Evolutionary conservation across 2,888 invertebrate genomes (phyloP).

Genomic region (Parascotia fuliginaria): DNA sequence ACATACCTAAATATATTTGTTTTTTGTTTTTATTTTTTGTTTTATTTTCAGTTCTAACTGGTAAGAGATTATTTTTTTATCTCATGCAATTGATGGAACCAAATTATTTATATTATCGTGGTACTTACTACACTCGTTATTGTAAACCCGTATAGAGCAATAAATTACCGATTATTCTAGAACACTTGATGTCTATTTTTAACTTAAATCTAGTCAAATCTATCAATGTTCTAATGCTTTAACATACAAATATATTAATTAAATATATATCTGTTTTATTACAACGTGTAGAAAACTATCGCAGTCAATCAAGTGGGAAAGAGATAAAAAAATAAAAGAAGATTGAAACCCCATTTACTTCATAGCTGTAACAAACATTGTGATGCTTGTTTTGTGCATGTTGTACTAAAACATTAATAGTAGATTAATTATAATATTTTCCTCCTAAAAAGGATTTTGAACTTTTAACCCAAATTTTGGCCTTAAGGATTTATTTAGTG

Average conservation of each 20-base stretch:
- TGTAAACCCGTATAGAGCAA: conserved; percentile 75
- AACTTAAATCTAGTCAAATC: conserved; percentile 60
- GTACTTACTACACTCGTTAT: conserved; percentile 60
- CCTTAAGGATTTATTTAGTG: conserved; percentile 43
- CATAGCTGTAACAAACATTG: neutral
- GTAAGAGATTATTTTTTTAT: conserved; percentile 41
- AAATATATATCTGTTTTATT: conserved; percentile 38
- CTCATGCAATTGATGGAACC: conserved; percentile 56
- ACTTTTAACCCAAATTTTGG: conserved; percentile 37
- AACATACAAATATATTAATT: conserved; percentile 50
- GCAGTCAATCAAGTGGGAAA: conserved; percentile 8
- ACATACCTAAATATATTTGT: conserved; percentile 67
- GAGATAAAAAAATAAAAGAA: neutral
- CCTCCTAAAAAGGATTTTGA: conserved; percentile 34
- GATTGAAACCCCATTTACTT: neutral
- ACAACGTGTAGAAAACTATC: conserved; percentile 35
- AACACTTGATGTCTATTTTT: conserved; percentile 78
- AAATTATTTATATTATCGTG: conserved; percentile 60
- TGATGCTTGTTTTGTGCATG: conserved; percentile 18
- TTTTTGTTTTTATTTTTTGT: conserved; percentile 47
- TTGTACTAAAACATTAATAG: conserved; percentile 35
- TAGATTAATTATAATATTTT: conserved; percentile 41
- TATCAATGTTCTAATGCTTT: conserved; percentile 66
- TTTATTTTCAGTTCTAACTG: conserved; percentile 45
- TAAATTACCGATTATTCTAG: conserved; percentile 74